Evolutionary conservation across 1,140 invertebrate genomes (phyloP).

Genomic region (Drosophila sp.): DNA sequence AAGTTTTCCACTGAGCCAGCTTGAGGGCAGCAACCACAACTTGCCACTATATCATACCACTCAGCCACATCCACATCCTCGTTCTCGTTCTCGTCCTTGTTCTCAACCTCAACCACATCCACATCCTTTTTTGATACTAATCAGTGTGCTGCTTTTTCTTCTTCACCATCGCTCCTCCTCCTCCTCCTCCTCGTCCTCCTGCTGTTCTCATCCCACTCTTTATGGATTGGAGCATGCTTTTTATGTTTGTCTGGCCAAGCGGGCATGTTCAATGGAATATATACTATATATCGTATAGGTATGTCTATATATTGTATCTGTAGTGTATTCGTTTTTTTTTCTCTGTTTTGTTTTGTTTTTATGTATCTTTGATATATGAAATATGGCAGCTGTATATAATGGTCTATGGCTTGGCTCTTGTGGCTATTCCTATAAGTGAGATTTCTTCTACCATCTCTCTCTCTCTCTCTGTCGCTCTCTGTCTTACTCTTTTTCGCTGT

Average conservation of each 20-base stretch:
- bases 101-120: slow-evolving; percentile 23
- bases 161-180: background rate
- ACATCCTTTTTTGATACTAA: slow-evolving; percentile 68
- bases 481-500: background rate
- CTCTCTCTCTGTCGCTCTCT: background rate
- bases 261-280: slow-evolving; percentile 50
- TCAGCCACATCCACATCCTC: slow-evolving; percentile 18
- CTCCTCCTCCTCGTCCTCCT: no score
- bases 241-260: slow-evolving; percentile 54
- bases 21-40: slow-evolving; percentile 57
- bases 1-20: slow-evolving; percentile 68
- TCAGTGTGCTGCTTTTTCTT: slow-evolving; percentile 54
- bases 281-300: slow-evolving; percentile 6
- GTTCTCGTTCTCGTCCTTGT: slow-evolving; percentile 11
- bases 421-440: slow-evolving; percentile 3
- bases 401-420: slow-evolving; percentile 13
- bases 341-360: slow-evolving; percentile 13
- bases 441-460: background rate
- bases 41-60: slow-evolving; percentile 46
- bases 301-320: slow-evolving; percentile 6
- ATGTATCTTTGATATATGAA: slow-evolving; percentile 68
- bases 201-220: background rate
- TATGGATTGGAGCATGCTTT: slow-evolving; percentile 34
- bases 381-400: slow-evolving; percentile 69
- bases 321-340: slow-evolving; percentile 3